These are phyloP conservation scores for Pagetopsis macropterus DNA, from an alignment of 2,797 vertebrate genomes.

Conservation along the genomic window DNA sequence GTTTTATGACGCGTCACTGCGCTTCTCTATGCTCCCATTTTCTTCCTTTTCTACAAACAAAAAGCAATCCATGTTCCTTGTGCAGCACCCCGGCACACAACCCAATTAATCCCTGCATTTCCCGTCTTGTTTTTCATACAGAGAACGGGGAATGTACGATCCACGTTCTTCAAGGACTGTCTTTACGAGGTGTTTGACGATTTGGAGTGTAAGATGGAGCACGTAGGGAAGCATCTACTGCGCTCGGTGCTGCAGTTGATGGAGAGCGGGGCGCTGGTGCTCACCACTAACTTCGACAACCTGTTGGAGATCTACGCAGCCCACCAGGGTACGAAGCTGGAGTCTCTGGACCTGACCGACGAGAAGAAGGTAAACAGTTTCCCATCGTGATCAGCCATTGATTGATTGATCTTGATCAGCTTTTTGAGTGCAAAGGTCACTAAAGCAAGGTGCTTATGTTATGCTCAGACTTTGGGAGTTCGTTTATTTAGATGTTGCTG, in stretches of 20 bases:
- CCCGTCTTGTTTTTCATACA: constrained; percentile 53
- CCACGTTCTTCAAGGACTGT: constrained; percentile 98
- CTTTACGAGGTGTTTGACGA: constrained; percentile 97
- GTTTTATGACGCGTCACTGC: too few relatives aligned
- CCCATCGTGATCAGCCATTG: not conserved
- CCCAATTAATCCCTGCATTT: not conserved
- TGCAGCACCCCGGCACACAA: not conserved
- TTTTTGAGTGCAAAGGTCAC: constrained; percentile 60
- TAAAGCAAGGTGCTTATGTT: not conserved
- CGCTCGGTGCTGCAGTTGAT: constrained; percentile 94
- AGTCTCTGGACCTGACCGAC: constrained; percentile 95
- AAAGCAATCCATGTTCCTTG: constrained; percentile 91
- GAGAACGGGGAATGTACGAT: constrained; percentile 94
- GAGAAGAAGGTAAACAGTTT: constrained; percentile 90
- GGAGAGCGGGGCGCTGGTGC: constrained; percentile 93
- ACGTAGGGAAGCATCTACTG: constrained; percentile 92
- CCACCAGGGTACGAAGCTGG: constrained; percentile 92
- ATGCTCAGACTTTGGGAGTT: not conserved
- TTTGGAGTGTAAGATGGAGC: constrained; percentile 96
- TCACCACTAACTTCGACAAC: constrained; percentile 98
- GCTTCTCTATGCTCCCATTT: not conserved
- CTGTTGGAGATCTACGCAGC: constrained; percentile 94
- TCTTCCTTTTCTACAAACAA: constrained; percentile 75
- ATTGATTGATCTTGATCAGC: constrained; percentile 44
- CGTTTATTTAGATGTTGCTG: not conserved